phyloP scores from a whole-genome alignment of 2,113 vertebrate species.

The Thermophis baileyi region DNA sequence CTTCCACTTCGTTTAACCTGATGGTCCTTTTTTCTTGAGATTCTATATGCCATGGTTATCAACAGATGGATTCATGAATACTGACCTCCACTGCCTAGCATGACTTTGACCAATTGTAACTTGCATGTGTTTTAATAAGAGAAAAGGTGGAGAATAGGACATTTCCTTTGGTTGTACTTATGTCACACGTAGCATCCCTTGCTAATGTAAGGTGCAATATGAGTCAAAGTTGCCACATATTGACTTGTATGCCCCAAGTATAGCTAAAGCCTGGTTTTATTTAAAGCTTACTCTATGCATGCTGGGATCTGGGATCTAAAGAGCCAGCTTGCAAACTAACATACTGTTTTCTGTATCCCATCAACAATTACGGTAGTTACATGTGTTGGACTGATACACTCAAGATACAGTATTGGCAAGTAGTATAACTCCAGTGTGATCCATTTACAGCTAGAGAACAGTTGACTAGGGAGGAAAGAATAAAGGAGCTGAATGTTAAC shows the following conservation, averaged over 20 bases:
- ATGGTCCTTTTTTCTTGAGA: background rate
- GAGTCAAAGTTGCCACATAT: background rate
- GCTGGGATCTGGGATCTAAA: background rate
- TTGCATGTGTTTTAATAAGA: background rate
- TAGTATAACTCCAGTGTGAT: background rate
- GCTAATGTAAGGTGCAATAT: background rate
- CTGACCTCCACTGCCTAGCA: background rate
- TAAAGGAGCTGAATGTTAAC: background rate
- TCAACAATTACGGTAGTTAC: background rate
- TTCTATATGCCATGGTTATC: background rate
- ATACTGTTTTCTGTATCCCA: background rate
- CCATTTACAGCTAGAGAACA: background rate
- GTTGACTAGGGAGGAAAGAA: background rate
- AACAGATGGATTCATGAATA: background rate
- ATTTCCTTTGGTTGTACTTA: background rate
- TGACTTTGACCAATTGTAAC: background rate
- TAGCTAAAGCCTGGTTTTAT: background rate
- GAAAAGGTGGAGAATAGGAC: background rate
- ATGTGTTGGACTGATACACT: background rate
- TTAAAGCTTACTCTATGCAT: background rate
- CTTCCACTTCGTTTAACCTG: background rate
- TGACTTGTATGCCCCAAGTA: background rate
- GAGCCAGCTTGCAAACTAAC: background rate
- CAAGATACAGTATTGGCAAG: background rate
- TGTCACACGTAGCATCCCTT: background rate